Percentiles rank a stretch among this genome's conserved stretches.
These are phyloP conservation scores for Alloplasta piceator DNA, from an alignment of 2,888 invertebrate genomes.

Conservation along the genomic window DNA sequence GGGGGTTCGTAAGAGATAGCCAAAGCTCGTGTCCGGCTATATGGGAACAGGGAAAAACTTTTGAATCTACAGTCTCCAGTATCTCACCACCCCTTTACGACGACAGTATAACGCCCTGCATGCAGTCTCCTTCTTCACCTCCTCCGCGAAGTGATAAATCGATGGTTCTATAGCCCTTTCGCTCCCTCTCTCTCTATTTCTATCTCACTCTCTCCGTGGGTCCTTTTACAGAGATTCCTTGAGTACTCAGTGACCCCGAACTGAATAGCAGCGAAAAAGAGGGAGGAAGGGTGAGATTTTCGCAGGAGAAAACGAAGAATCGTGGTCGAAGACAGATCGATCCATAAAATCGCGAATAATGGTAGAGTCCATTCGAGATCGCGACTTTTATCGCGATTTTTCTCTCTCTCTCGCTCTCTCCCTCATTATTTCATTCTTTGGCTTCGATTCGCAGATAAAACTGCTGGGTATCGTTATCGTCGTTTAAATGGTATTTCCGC, in stretches of 20 bases:
- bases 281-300: slow-evolving; percentile 4
- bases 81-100: slow-evolving; percentile 58
- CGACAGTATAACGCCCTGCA: slow-evolving; percentile 59
- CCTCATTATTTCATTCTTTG: neutral
- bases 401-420: neutral
- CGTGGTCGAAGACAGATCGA: slow-evolving; percentile 57
- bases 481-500: no score
- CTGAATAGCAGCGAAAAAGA: slow-evolving; percentile 21
- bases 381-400: slow-evolving; percentile 51
- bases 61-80: slow-evolving; percentile 64
- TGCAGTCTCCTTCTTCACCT: slow-evolving; percentile 56
- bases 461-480: no score
- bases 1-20: slow-evolving; percentile 37
- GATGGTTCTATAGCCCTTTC: slow-evolving; percentile 41
- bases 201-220: slow-evolving; percentile 15
- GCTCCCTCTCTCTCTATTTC: neutral
- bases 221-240: slow-evolving; percentile 41
- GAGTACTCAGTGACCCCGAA: slow-evolving; percentile 59
- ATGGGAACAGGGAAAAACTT: slow-evolving; percentile 49
- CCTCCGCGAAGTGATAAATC: slow-evolving; percentile 66
- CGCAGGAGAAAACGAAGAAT: slow-evolving; percentile 39
- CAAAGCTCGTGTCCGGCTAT: slow-evolving; percentile 28
- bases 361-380: slow-evolving; percentile 48
- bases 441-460: no score
- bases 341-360: slow-evolving; percentile 64